Percentiles rank a stretch among this genome's conserved stretches.
Conservation (phyloP, 2,113 vertebrate species). For the Dendropsophus ebraccatus region DNA sequence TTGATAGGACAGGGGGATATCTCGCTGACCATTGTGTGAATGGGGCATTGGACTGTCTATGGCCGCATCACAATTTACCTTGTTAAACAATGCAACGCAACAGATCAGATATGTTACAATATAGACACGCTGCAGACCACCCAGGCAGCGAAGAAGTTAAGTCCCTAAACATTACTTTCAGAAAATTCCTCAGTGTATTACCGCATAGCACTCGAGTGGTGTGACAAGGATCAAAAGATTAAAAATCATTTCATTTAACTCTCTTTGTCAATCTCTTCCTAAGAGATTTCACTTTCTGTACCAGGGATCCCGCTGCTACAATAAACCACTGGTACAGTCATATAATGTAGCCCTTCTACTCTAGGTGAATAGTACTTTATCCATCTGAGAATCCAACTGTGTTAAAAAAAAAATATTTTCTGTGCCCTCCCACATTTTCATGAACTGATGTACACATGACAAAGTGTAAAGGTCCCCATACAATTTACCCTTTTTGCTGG, state of each 20-base stretch:
- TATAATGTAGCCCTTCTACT: too few species aligned
- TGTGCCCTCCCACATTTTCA: too few species aligned
- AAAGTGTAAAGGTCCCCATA: too few species aligned
- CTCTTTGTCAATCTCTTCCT: slow-evolving; percentile 65
- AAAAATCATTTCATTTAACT: slow-evolving; percentile 73
- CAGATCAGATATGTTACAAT: neutral
- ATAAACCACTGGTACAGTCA: neutral
- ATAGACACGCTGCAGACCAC: slow-evolving; percentile 51
- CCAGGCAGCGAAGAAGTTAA: slow-evolving; percentile 60
- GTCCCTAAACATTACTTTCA: slow-evolving; percentile 66
- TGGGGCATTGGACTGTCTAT: neutral
- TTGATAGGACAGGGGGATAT: neutral
- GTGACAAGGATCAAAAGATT: slow-evolving; percentile 82
- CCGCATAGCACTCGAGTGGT: slow-evolving; percentile 74
- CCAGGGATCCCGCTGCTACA: neutral
- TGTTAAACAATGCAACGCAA: neutral
- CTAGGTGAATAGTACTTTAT: too few species aligned
- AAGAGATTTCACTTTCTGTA: slow-evolving; percentile 56
- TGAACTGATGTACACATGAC: too few species aligned
- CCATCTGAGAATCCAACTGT: too few species aligned
- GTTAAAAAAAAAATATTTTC: too few species aligned
- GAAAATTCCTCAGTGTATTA: slow-evolving; percentile 85
- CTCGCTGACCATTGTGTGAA: neutral
- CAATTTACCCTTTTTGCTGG: too few species aligned
- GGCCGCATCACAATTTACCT: neutral